A percentile compares a stretch with the other conserved stretches of the same genome.
Conservation (phyloP, 2,113 vertebrate genomes). For the Pelecanus crispus region DNA sequence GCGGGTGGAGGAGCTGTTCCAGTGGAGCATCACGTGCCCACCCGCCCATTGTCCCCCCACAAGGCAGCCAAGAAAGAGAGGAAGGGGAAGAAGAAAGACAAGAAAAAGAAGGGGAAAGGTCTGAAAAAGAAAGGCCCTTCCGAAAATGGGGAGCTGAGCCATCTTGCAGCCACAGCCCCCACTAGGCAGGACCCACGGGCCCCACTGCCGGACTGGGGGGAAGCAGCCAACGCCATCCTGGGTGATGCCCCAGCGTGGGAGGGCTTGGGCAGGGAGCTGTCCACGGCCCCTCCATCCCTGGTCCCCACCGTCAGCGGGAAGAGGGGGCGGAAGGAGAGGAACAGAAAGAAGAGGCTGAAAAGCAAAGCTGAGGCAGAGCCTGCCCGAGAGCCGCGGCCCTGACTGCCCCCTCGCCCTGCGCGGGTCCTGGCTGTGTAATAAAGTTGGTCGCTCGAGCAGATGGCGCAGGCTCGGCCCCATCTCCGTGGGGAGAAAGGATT, state of each 20-base stretch:
- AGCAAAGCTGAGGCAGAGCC: neutral
- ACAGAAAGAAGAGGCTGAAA: conserved; percentile 18
- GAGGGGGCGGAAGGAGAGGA: conserved; percentile 26
- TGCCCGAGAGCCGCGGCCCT: rapidly evolving
- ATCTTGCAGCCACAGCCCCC: rapidly evolving
- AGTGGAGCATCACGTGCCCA: rapidly evolving
- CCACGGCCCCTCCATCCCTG: neutral
- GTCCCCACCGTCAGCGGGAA: neutral
- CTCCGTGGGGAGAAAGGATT: neutral
- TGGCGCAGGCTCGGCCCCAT: neutral
- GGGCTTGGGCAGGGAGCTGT: neutral
- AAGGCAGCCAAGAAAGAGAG: conserved; percentile 48
- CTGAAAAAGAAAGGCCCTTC: conserved; percentile 57
- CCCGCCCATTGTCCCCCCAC: neutral
- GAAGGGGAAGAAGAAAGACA: conserved; percentile 61
- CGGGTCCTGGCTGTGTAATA: neutral
- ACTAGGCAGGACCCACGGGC: conserved; percentile 2
- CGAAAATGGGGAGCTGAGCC: neutral
- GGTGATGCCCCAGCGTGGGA: neutral
- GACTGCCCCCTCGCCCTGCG: rapidly evolving
- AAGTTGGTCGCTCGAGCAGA: neutral
- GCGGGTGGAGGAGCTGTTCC: rapidly evolving
- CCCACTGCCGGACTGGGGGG: neutral
- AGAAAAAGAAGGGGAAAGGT: conserved; percentile 72
- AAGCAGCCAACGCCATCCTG: conserved; percentile 70